These are phyloP conservation scores for Speoplatyrhinus poulsoni DNA, from an alignment of 2,113 vertebrate genomes.

Conservation along the genomic window DNA sequence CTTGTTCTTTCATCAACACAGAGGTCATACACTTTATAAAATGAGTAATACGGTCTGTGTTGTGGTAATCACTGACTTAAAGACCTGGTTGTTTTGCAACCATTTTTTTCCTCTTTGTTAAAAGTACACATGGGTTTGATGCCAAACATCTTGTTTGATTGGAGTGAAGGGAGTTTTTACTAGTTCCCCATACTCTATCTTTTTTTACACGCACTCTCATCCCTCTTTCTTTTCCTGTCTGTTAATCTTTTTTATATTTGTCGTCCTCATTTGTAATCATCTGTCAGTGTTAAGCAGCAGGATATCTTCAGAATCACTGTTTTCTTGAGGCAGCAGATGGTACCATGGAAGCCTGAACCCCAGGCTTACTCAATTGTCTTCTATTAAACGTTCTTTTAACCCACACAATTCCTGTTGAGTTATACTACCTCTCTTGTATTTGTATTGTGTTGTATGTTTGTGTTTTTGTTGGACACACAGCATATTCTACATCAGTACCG, in stretches of 20 bases:
- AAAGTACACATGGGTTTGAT: constrained; percentile 5
- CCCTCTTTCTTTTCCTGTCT: not conserved
- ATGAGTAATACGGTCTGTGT: constrained; percentile 15
- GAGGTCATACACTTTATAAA: constrained; percentile 21
- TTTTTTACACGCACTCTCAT: constrained; percentile 27
- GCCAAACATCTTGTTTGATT: not conserved
- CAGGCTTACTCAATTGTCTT: too few relatives aligned
- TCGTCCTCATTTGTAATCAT: not conserved
- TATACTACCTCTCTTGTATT: too few relatives aligned
- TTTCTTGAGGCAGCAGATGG: too few relatives aligned
- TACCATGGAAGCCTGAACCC: too few relatives aligned
- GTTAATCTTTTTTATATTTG: not conserved
- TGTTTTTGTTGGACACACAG: too few relatives aligned
- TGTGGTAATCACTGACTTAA: constrained; percentile 4
- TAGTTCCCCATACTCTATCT: constrained; percentile 26
- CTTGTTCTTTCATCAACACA: constrained; percentile 27
- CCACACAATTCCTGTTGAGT: too few relatives aligned
- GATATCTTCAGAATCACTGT: too few relatives aligned
- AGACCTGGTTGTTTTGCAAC: not conserved
- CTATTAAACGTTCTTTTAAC: too few relatives aligned
- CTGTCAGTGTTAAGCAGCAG: too few relatives aligned
- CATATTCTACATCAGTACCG: not conserved
- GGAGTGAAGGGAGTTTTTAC: constrained; percentile 4
- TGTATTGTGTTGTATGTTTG: too few relatives aligned
- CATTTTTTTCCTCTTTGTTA: not conserved